Conservation (phyloP, 1,140 invertebrate species). For the Cyphomyrmex costatus region DNA sequence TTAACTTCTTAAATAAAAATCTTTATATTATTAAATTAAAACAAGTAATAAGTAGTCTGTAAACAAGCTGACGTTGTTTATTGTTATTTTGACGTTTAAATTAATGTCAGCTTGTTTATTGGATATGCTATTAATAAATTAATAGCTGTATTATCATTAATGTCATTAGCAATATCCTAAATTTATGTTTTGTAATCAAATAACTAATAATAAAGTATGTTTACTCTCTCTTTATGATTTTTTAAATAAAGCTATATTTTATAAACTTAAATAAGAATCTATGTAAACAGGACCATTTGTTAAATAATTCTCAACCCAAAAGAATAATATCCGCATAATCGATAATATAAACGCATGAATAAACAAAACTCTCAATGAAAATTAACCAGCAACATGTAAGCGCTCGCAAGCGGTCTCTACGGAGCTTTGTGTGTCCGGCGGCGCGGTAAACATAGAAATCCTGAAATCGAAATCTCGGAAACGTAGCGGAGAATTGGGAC, state of each 20-base stretch:
- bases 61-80: too few relatives aligned
- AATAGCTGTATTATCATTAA: not conserved
- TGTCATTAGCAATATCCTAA: not conserved
- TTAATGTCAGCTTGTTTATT: too few relatives aligned
- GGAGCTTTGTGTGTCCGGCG: slow-evolving; percentile 49
- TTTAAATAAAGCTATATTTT: not conserved
- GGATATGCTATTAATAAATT: not conserved
- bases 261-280: not conserved
- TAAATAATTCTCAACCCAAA: not conserved
- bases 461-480: slow-evolving; percentile 45
- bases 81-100: too few relatives aligned
- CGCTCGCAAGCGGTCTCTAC: slow-evolving; percentile 18
- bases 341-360: not conserved
- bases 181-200: not conserved
- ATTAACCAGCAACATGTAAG: not conserved
- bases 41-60: not conserved
- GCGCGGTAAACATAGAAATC: slow-evolving; percentile 59
- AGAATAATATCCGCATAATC: not conserved
- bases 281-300: not conserved
- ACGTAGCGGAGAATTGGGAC: slow-evolving; percentile 45
- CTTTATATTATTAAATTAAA: not conserved
- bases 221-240: not conserved
- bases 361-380: slow-evolving; percentile 28
- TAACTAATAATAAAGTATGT: not conserved
- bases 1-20: not conserved